phyloP scores from a whole-genome alignment of 2,888 invertebrate species.

The Agrilus cyanescens region DNA sequence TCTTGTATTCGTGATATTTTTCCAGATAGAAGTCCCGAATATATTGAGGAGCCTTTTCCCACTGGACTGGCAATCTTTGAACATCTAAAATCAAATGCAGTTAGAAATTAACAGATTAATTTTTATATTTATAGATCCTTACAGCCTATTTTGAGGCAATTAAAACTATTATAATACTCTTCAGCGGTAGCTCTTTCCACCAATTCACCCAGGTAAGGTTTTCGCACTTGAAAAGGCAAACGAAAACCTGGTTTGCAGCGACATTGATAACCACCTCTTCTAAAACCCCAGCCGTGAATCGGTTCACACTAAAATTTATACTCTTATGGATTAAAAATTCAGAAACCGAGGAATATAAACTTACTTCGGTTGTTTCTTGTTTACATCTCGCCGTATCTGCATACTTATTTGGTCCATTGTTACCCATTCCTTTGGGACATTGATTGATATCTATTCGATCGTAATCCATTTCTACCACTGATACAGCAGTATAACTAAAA shows the following conservation, averaged over 20 bases:
- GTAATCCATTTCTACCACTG: slow-evolving; percentile 92
- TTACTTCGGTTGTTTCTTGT: slow-evolving; percentile 75
- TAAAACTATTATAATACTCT: slow-evolving; percentile 87
- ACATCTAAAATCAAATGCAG: slow-evolving; percentile 49
- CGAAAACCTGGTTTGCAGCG: slow-evolving; percentile 82
- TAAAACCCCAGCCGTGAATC: slow-evolving; percentile 88
- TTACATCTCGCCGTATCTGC: slow-evolving; percentile 85
- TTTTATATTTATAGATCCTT: slow-evolving; percentile 33
- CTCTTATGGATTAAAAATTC: slow-evolving; percentile 1
- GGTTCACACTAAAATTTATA: slow-evolving; percentile 71
- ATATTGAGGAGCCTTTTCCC: slow-evolving; percentile 61
- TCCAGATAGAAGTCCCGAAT: slow-evolving; percentile 65
- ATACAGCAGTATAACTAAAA: slow-evolving; percentile 74
- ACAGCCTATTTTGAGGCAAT: slow-evolving; percentile 88
- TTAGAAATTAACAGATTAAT: not conserved
- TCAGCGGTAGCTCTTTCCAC: slow-evolving; percentile 85
- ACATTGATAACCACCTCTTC: slow-evolving; percentile 91
- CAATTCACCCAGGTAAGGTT: slow-evolving; percentile 88
- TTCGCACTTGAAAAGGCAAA: slow-evolving; percentile 72
- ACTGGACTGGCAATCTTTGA: slow-evolving; percentile 72
- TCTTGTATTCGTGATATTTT: slow-evolving; percentile 61
- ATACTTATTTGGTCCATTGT: slow-evolving; percentile 79
- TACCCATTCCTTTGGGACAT: slow-evolving; percentile 82
- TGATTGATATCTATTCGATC: slow-evolving; percentile 96
- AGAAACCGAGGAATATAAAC: slow-evolving; percentile 1